phyloP scores from a whole-genome alignment of 2,113 vertebrate genomes.

The Chionodraco myersi region DNA sequence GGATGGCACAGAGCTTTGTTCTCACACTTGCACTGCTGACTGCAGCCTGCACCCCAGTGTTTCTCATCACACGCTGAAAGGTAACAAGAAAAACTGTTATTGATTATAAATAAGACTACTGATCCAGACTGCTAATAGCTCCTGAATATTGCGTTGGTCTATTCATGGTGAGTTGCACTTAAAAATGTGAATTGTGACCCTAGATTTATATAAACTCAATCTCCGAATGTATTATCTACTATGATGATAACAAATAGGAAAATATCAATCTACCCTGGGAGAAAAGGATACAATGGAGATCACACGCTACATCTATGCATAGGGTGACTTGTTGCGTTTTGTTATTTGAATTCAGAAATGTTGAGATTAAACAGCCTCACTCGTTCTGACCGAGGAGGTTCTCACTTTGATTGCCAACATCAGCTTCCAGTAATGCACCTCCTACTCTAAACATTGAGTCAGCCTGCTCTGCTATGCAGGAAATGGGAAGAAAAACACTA shows the following conservation, averaged over 20 bases:
- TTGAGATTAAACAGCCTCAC: constrained; percentile 6
- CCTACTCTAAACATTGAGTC: constrained; percentile 48
- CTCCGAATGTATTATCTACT: too few species aligned
- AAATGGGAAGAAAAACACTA: constrained; percentile 27
- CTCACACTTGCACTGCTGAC: constrained; percentile 75
- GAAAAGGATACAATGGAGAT: not conserved
- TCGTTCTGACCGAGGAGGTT: constrained; percentile 13
- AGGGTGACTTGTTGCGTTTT: not conserved
- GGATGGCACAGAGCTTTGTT: constrained; percentile 81
- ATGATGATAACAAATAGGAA: too few species aligned
- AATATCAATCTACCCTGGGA: too few species aligned
- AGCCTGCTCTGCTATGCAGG: constrained; percentile 10
- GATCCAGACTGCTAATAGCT: too few species aligned
- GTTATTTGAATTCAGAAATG: not conserved
- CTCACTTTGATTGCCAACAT: constrained; percentile 46
- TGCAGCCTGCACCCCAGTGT: constrained; percentile 80
- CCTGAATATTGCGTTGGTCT: not conserved
- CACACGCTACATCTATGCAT: not conserved
- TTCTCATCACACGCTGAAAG: constrained; percentile 78
- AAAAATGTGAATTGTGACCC: not conserved
- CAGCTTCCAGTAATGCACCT: constrained; percentile 52
- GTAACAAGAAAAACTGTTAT: not conserved
- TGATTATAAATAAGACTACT: not conserved
- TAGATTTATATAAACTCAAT: too few species aligned
- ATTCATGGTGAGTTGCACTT: not conserved